Evolutionary conservation across 2,888 invertebrate genomes (phyloP), one percentile per base, ranked within the genome.

Genomic region (Atherix ibis): DNA sequence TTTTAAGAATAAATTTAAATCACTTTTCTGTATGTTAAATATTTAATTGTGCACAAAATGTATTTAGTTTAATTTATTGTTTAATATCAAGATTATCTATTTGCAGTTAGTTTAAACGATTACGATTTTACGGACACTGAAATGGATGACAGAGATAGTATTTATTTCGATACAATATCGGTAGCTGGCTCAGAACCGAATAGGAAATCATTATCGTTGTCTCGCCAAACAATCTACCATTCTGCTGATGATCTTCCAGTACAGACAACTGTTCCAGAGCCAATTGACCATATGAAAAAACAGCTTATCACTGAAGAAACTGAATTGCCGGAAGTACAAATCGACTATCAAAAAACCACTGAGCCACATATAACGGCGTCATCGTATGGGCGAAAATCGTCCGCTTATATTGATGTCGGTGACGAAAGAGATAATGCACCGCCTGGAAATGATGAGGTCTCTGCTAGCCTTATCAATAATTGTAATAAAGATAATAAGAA

Each of bases 211-310:
- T 41, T 70, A 32, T 66, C 66, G 40, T 58, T 69, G 45, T 71
- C 71, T 18, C 58, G 67, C 31, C 67, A 68, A 49, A 71, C 71
- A 12, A 62, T 72, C 27, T 72, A 72, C 48, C 69, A 70, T 46
- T 71, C 71, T 33, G 66, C 69, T 2, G 62, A 67, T 27, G 70
- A 71, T 52, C 49, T 71, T 37, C 54, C 52, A 14, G 50, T 50
- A 4, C 54, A 56, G 44, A 57, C 54, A 34, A 46, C 51, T 5
- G 24, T 25, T n/a, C n/a, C n/a, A n/a, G n/a, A n/a, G n/a, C n/a
- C n/a, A n/a, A n/a, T n/a, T n/a, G n/a, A n/a, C n/a, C n/a, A n/a
- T n/a, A n/a, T n/a, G n/a, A n/a, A n/a, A n/a, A n/a, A n/a, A n/a
- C n/a, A n/a, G n/a, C n/a, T n/a, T n/a, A n/a, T n/a, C n/a, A n/a